These are phyloP conservation scores for Alces alces DNA, from an alignment of 2,113 vertebrate genomes.

Conservation along the genomic window DNA sequence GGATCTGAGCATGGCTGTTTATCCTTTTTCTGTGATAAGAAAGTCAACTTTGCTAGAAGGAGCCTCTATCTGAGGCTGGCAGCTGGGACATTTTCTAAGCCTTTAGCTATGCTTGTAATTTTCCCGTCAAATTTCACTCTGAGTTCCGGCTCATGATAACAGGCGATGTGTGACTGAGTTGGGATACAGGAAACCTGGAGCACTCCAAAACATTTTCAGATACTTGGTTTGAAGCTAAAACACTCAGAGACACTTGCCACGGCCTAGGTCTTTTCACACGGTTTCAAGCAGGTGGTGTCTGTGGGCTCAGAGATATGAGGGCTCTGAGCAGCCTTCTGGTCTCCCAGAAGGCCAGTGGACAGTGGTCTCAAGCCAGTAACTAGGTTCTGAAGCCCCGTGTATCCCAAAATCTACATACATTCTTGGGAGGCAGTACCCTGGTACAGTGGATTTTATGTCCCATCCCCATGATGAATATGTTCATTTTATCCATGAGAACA, in stretches of 20 bases:
- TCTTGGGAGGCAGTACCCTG: not conserved
- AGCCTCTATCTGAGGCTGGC: not conserved
- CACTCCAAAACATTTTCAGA: not conserved
- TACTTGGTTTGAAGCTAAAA: not conserved
- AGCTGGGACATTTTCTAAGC: not conserved
- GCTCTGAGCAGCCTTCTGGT: not conserved
- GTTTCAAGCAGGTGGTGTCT: not conserved
- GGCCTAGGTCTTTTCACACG: accelerated
- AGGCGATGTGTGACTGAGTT: not conserved
- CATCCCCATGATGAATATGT: not conserved
- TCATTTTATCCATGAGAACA: not conserved
- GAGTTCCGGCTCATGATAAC: not conserved
- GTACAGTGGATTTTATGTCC: not conserved
- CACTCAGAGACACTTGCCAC: not conserved
- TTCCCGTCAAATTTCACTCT: not conserved
- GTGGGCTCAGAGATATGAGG: no score
- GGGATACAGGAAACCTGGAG: not conserved
- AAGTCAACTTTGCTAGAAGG: not conserved
- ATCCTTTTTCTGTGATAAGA: not conserved
- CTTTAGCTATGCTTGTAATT: not conserved
- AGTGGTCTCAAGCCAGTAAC: not conserved
- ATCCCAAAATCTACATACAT: accelerated
- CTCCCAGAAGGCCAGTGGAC: accelerated
- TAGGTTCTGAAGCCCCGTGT: accelerated
- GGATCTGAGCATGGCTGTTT: not conserved